These are phyloP conservation scores for Zaprionus nigranus DNA, from an alignment of 1,140 invertebrate genomes.

Conservation along the genomic window DNA sequence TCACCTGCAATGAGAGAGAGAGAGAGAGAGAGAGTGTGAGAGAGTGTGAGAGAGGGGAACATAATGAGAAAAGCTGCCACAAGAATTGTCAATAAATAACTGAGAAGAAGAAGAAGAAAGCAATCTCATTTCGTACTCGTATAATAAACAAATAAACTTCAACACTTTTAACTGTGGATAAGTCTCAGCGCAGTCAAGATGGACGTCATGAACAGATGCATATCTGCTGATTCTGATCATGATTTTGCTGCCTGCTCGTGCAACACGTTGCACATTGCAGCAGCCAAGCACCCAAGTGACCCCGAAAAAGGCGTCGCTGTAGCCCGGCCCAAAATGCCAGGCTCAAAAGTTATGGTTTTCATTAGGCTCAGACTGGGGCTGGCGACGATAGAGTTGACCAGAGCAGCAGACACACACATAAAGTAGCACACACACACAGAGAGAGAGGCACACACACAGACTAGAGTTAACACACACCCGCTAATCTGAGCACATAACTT, in stretches of 20 bases:
- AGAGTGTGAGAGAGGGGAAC: not conserved
- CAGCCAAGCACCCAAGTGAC: conserved; percentile 9
- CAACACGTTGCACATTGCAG: conserved; percentile 2
- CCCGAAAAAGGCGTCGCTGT: conserved; percentile 51
- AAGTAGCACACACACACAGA: not conserved
- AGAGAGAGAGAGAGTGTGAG: not conserved
- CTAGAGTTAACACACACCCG: conserved; percentile 75
- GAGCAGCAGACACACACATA: conserved; percentile 22
- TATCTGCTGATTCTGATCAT: conserved; percentile 2
- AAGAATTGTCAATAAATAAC: not conserved
- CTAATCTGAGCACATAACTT: conserved; percentile 79
- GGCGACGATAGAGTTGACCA: conserved; percentile 56
- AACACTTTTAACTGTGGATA: not conserved
- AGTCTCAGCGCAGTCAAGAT: too few species aligned
- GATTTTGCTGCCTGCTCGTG: not conserved
- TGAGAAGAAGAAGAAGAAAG: not conserved
- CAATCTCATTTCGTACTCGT: not conserved
- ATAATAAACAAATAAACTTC: conserved; percentile 5
- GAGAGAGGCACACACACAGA: not conserved
- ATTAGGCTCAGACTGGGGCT: conserved; percentile 51
- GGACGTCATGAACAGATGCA: not conserved
- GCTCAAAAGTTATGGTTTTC: conserved; percentile 76
- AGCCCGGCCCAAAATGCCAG: conserved; percentile 57
- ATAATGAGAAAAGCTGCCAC: conserved; percentile 4
- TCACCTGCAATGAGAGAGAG: conserved; percentile 57